Conservation (phyloP, 1,140 invertebrate genomes). For the Trichonephila clavipes region DNA sequence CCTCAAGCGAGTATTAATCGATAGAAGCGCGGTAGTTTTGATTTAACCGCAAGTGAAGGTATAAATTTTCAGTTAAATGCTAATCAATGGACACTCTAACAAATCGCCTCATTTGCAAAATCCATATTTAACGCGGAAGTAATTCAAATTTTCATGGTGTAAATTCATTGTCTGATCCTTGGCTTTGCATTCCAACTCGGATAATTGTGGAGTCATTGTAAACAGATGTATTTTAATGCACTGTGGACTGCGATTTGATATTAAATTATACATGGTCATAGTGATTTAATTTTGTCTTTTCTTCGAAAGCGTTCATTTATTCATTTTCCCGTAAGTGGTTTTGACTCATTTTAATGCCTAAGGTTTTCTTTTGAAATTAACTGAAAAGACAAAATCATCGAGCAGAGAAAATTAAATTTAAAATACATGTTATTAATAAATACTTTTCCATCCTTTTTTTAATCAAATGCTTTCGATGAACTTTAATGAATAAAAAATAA, state of each 20-base stretch:
- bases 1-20: not conserved
- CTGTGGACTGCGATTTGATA: not conserved
- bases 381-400: too few species aligned
- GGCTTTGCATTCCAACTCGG: not conserved
- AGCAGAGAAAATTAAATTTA: too few species aligned
- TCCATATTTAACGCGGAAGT: conserved; percentile 49
- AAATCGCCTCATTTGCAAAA: conserved; percentile 21
- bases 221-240: conserved; percentile 12
- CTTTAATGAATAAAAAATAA: not conserved
- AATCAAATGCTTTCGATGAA: not conserved
- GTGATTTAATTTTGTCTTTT: not conserved
- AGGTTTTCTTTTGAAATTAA: not conserved
- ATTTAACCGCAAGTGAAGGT: not conserved
- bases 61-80: conserved; percentile 19
- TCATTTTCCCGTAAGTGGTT: not conserved
- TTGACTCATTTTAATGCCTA: not conserved
- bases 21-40: not conserved
- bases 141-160: conserved; percentile 46
- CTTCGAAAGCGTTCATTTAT: not conserved
- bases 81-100: conserved; percentile 28
- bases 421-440: not conserved
- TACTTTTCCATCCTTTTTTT: not conserved
- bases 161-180: not conserved
- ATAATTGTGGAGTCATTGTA: not conserved
- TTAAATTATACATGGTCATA: conserved; percentile 25